Evolutionary conservation across 1,140 invertebrate species (phyloP).

Genomic region (Drosophila hydei): DNA sequence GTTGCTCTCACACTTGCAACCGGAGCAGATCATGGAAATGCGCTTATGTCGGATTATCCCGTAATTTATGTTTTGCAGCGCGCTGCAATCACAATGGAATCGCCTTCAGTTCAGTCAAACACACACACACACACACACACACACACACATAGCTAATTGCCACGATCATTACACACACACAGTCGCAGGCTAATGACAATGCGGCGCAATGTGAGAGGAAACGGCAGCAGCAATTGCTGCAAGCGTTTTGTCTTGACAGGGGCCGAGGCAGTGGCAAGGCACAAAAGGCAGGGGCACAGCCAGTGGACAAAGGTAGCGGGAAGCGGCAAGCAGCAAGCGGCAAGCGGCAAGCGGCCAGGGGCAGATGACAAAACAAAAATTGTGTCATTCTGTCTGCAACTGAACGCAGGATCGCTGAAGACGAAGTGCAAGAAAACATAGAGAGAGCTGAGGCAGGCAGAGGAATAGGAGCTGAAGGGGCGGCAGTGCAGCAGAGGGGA

Average conservation of each 20-base stretch:
- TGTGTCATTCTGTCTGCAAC: conserved; percentile 67
- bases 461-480: conserved; percentile 23
- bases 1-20: conserved; percentile 11
- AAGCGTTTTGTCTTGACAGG: conserved; percentile 43
- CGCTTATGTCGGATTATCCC: conserved; percentile 81
- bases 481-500: not conserved
- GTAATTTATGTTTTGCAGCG: conserved; percentile 76
- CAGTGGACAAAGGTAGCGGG: not conserved
- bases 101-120: conserved; percentile 54
- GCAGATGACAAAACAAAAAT: conserved; percentile 80
- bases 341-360: conserved; percentile 37
- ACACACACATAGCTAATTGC: conserved; percentile 61
- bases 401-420: conserved; percentile 56
- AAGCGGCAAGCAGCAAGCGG: conserved; percentile 35
- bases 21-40: conserved; percentile 71
- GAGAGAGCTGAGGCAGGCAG: conserved; percentile 3
- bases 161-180: conserved; percentile 68
- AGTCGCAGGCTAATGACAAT: conserved; percentile 69
- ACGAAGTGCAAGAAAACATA: conserved; percentile 3
- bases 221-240: conserved; percentile 50
- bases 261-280: not conserved
- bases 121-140: conserved; percentile 30
- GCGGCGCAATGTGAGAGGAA: conserved; percentile 53
- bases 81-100: conserved; percentile 67
- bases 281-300: conserved; percentile 10